Conservation (phyloP, 2,113 vertebrate species). For the Tor tambroides region DNA sequence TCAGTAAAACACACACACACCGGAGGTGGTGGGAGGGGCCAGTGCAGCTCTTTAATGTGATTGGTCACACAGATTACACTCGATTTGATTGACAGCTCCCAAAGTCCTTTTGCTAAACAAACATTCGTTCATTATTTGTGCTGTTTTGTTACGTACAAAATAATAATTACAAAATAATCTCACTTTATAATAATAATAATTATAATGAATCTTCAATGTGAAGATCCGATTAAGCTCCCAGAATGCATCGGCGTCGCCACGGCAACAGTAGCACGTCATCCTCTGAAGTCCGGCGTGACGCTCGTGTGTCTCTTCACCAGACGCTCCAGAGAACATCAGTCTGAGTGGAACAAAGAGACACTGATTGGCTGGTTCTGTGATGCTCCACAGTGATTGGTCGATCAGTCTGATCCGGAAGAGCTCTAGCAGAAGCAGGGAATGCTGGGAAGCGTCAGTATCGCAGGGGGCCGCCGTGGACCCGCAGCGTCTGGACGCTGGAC, state of each 20-base stretch:
- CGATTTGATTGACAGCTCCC: constrained; percentile 26
- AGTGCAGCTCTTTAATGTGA: constrained; percentile 54
- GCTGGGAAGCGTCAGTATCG: constrained; percentile 67
- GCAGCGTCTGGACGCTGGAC: constrained; percentile 92
- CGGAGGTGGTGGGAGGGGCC: constrained; percentile 23
- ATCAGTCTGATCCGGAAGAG: background rate
- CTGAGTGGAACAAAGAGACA: background rate
- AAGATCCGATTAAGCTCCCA: constrained; percentile 49
- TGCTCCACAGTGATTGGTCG: constrained; percentile 12
- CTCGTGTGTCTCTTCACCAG: background rate
- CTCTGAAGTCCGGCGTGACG: background rate
- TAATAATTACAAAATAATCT: constrained; percentile 49
- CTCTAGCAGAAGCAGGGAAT: constrained; percentile 31
- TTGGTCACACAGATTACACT: constrained; percentile 40
- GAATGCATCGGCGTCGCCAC: constrained; percentile 15
- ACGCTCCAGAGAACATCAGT: background rate
- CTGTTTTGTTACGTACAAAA: constrained; percentile 54
- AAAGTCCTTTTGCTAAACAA: constrained; percentile 27
- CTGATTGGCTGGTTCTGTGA: constrained; percentile 11
- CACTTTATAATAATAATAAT: constrained; percentile 41
- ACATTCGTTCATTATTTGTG: constrained; percentile 47
- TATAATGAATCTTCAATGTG: constrained; percentile 60
- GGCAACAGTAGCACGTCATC: background rate
- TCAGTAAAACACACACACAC: background rate
- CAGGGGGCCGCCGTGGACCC: constrained; percentile 77